Conservation (phyloP, 1,140 invertebrate species). For the Meloidogyne chitwoodi region DNA sequence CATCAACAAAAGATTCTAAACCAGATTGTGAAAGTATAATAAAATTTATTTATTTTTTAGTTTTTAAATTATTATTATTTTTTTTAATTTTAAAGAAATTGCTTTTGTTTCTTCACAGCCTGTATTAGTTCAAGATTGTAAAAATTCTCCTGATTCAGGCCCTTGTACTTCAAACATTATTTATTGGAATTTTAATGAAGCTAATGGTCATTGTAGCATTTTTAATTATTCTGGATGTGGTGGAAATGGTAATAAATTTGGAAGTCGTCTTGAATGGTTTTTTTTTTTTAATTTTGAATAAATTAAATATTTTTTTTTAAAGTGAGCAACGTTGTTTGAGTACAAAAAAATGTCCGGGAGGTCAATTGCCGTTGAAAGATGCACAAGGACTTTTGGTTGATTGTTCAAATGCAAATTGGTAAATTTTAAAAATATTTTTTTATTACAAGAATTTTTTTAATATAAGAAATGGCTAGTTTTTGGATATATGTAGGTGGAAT, state of each 20-base stretch:
- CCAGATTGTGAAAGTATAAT: conserved; percentile 58
- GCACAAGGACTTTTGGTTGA: conserved; percentile 41
- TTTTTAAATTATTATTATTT: neutral
- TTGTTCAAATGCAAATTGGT: conserved; percentile 29
- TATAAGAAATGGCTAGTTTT: neutral
- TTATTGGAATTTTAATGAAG: conserved; percentile 51
- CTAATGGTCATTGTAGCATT: conserved; percentile 33
- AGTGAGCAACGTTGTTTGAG: conserved; percentile 46
- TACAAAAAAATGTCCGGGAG: conserved; percentile 31
- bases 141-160: conserved; percentile 35
- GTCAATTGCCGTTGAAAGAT: conserved; percentile 40
- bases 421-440: neutral
- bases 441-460: neutral
- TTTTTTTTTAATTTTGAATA: neutral
- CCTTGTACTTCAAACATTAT: conserved; percentile 40
- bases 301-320: neutral
- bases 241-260: conserved; percentile 61
- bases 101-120: conserved; percentile 21
- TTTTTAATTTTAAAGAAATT: conserved; percentile 39
- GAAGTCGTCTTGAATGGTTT: conserved; percentile 43
- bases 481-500: no score
- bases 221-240: conserved; percentile 59
- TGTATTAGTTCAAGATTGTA: conserved; percentile 46
- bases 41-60: neutral
- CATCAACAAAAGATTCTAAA: conserved; percentile 38